Evolutionary conservation across 2,113 vertebrate species (phyloP), one percentile per base, ranked within the genome.

Genomic region (Pandion haliaetus): DNA sequence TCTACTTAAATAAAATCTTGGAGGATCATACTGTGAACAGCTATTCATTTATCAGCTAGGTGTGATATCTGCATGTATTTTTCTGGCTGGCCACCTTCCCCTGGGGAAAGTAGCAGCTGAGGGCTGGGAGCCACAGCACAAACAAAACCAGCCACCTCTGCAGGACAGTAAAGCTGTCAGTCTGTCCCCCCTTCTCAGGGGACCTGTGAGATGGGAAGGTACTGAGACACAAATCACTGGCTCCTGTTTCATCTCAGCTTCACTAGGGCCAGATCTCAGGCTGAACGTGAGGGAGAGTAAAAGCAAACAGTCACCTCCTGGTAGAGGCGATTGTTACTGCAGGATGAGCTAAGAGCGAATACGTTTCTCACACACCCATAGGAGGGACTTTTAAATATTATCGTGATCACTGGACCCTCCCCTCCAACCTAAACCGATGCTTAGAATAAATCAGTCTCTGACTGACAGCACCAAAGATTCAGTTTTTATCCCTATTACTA

Each of bases 391-490:
- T 87, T 59, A 93, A 94, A 95, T 66, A 94, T 21, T 92, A 73
- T 52, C 10, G 7, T 29, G 67, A 79, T 54, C 83, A 40, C 92
- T 40, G 65, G 88, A 85, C 74, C 92, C 84, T 91, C 93, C 95
- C 61, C 85, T 82, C 79, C 91, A 92, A 71, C 74, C 73, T 67
- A 82, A 94, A 38, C 79, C 13, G 15, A 47, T 10, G 84, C 87
- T 95, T 9, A 62, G 93, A 94, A 95, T 95, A 95, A 97, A 97
- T 88, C 95, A 82, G 66, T 47, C 66, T 94, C 90, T 91, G 91
- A 93, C 17, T 57, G 81, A 50, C 82, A 42, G 88, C 45, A 62
- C 47, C 57, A 55, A 42, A 90, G 79, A 89, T 81, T 84, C 86
- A 20, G 21, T 6, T 65, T 97, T 92, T 95, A 79, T 71, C 86